Percentiles rank a stretch among this genome's conserved stretches.
These are phyloP conservation scores for Morone chrysops DNA, from an alignment of 2,113 vertebrate species.

Conservation along the genomic window DNA sequence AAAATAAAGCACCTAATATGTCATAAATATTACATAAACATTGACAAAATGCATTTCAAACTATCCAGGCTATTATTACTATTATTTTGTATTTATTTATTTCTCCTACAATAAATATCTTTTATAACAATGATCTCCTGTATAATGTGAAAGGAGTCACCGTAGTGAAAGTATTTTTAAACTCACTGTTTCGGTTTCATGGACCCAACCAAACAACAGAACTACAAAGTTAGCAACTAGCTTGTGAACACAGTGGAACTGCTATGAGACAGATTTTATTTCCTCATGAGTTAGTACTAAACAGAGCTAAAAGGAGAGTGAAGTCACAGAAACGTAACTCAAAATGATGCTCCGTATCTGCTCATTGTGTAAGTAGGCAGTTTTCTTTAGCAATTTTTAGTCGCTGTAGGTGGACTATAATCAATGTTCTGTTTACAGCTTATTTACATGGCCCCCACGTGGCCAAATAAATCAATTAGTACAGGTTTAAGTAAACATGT, in stretches of 20 bases:
- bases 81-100: no score
- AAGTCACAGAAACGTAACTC: neutral
- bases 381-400: neutral
- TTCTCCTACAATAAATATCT: neutral
- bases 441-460: neutral
- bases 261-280: neutral
- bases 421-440: neutral
- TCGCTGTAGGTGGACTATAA: no score
- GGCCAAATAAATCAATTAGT: no score
- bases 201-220: neutral
- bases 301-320: neutral
- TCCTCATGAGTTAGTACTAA: neutral
- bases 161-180: neutral
- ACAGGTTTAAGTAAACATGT: neutral
- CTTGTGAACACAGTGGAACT: neutral
- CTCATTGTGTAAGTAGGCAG: neutral
- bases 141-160: neutral
- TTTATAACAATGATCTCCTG: neutral
- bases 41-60: neutral
- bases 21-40: neutral
- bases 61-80: neutral
- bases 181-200: neutral
- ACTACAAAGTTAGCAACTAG: neutral
- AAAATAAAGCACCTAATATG: neutral
- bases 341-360: neutral